Evolutionary conservation across 2,113 vertebrate species (phyloP).

Genomic region (Notechis scutatus): DNA sequence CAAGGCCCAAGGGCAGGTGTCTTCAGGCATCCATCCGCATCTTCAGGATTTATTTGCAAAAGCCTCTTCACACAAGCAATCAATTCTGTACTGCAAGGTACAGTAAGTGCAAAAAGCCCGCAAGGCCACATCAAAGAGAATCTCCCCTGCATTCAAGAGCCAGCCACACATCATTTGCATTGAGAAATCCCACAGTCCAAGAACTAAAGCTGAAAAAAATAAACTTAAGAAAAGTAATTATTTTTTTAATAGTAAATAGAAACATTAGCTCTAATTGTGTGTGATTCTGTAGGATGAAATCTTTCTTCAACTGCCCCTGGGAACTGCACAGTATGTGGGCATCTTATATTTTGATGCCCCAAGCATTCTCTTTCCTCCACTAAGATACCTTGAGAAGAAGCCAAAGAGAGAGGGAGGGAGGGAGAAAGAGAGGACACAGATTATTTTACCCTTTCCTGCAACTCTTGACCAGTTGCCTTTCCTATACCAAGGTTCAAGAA

Average conservation of each 20-base stretch:
- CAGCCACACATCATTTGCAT: not conserved
- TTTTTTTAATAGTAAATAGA: not conserved
- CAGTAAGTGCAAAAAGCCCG: not conserved
- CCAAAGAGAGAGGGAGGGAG: too few relatives aligned
- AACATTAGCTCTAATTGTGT: not conserved
- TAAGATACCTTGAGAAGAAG: not conserved
- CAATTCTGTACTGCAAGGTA: not conserved
- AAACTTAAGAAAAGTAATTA: not conserved
- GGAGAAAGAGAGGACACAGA: too few relatives aligned
- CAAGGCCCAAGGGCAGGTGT: not conserved
- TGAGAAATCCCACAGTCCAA: not conserved
- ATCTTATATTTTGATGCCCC: not conserved
- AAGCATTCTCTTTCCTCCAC: not conserved
- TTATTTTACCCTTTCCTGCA: not conserved
- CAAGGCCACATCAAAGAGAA: accelerated
- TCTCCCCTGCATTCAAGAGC: accelerated
- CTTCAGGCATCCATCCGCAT: not conserved
- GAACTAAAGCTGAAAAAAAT: not conserved
- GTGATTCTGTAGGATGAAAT: not conserved
- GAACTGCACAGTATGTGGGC: too few relatives aligned
- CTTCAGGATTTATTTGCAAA: not conserved
- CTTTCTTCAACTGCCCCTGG: not conserved
- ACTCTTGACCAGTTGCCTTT: not conserved
- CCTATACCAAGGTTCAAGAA: not conserved
- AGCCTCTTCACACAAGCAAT: not conserved